Evolutionary conservation across 2,113 vertebrate species (phyloP), one percentile per base, ranked within the genome.

Genomic region (Seriola rivoliana): DNA sequence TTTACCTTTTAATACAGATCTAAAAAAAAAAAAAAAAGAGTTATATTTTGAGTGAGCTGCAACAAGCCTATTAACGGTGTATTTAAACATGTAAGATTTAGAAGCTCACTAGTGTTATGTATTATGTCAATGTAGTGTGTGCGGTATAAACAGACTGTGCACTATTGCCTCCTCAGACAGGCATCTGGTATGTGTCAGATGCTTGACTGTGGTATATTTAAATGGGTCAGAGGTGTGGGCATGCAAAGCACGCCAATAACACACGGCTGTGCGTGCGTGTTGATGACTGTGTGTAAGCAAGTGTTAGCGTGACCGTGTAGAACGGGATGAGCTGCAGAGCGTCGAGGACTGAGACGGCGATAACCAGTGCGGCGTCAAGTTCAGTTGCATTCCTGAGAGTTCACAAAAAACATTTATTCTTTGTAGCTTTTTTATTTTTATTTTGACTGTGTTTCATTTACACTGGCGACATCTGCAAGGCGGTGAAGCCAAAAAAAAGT

Each of bases 111-210:
- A 8, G 4, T 74, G 77, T 64, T 12, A 87, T 63, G 38, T 66
- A 25, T 62, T 64, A 60, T 13, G 23, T 72, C 48, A 59, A 3
- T 48, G 72, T 55, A 5, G 44, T 13, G 46, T 4, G 40, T 69
- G 67, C 81, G 67, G 48, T 42, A 68, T 73, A 82, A 82, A 75
- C 83, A 80, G 23, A 40, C 32, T 78, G 40, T 60, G 55, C 73
- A 55, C 42, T 62, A 14, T n/a, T 86, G 36, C 75, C 82, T 80
- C 68, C 34, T 8, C 36, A 62, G 69, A 62, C 55, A 60, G 59
- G 52, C 70, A 32, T 82, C 84, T 86, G 79, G n/a, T 46, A 38
- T 40, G 48, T 80, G 65, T 85, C 78, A 85, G 40, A 71, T 74
- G 69, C 57, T 55, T 67, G 32, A 81, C 34, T 29, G 67, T 46